Percentiles rank a stretch among this genome's conserved stretches.
Conservation (phyloP, 2,888 invertebrate genomes). For the Flexamia atlantica region DNA sequence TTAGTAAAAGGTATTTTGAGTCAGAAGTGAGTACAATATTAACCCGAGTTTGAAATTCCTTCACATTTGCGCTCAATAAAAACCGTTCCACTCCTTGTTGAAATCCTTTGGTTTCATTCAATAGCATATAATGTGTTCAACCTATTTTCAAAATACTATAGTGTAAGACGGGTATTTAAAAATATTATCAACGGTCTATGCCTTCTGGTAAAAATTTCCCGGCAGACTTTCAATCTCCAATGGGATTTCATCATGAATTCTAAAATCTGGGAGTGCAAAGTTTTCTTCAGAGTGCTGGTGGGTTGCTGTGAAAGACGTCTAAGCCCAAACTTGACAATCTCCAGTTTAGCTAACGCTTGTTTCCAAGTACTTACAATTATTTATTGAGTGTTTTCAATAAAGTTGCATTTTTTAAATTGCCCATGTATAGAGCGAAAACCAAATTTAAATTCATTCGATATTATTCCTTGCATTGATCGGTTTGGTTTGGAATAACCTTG, state of each 20-base stretch:
- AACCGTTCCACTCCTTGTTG: neutral
- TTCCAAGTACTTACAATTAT: neutral
- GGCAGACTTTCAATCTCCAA: neutral
- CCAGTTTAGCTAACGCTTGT: slow-evolving; percentile 25
- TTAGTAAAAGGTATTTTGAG: no score
- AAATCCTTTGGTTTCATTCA: neutral
- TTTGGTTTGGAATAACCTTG: slow-evolving; percentile 8
- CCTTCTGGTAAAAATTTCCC: slow-evolving; percentile 10
- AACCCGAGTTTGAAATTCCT: no score
- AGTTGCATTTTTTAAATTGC: slow-evolving; percentile 22
- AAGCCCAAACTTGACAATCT: slow-evolving; percentile 24
- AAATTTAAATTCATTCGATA: slow-evolving; percentile 1
- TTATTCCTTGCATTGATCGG: neutral
- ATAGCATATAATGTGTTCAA: slow-evolving; percentile 24
- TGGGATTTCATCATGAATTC: slow-evolving; percentile 32
- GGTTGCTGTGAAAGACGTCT: slow-evolving; percentile 5
- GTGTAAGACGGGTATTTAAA: neutral
- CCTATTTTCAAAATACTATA: slow-evolving; percentile 2
- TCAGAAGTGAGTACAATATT: no score
- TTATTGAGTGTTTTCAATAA: neutral
- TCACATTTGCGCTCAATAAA: neutral
- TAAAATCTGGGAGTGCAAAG: slow-evolving; percentile 15
- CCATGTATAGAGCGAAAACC: slow-evolving; percentile 31
- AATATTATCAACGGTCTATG: slow-evolving; percentile 5
- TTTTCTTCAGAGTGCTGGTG: slow-evolving; percentile 7